These are phyloP conservation scores for Corvus hawaiiensis DNA, from an alignment of 2,113 vertebrate species.

Conservation along the genomic window DNA sequence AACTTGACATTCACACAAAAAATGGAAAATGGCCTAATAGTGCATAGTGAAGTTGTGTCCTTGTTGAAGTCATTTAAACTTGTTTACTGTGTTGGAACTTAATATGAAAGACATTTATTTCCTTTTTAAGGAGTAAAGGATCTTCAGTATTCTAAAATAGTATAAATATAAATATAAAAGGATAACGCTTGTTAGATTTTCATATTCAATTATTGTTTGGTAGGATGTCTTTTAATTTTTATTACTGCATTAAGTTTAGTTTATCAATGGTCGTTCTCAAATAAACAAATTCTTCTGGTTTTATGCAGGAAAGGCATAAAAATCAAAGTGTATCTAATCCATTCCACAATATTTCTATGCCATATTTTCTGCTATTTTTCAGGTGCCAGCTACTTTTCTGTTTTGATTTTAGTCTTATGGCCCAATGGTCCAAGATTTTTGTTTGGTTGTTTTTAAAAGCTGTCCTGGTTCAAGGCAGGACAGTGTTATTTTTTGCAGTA, in stretches of 20 bases:
- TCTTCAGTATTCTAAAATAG: neutral
- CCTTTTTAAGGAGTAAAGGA: neutral
- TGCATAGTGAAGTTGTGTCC: neutral
- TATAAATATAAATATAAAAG: neutral
- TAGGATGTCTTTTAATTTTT: neutral
- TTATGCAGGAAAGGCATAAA: neutral
- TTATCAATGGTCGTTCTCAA: neutral
- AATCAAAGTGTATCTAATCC: neutral
- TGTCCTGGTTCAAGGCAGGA: neutral
- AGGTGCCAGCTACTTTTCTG: neutral
- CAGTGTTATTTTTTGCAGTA: neutral
- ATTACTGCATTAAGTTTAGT: neutral
- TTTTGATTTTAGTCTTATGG: neutral
- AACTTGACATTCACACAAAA: neutral
- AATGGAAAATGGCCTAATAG: neutral
- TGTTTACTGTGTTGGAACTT: neutral
- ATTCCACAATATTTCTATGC: neutral
- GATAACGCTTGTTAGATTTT: neutral
- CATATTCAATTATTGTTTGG: neutral
- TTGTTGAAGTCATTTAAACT: neutral
- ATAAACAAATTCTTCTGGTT: neutral
- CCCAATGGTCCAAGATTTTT: too few species aligned
- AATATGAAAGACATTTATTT: neutral
- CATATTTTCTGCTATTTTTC: neutral
- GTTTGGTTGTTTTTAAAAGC: neutral